Conservation (phyloP, 2,113 vertebrate species). For the Limnothrissa miodon region DNA sequence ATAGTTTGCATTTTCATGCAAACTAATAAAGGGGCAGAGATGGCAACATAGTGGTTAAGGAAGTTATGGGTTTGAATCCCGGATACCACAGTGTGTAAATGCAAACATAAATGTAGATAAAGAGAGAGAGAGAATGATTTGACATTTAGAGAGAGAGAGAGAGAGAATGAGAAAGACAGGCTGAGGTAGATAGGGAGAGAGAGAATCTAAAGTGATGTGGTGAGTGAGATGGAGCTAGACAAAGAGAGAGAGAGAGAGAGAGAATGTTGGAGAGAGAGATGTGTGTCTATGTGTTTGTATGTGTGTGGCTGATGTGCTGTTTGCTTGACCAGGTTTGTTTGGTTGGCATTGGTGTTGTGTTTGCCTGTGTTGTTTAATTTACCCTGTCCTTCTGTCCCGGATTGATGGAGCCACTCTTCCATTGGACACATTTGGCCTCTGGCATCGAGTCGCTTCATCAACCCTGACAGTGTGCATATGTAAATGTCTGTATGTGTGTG, state of each 20-base stretch:
- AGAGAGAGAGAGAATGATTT: constrained; percentile 4
- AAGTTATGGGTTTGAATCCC: no score
- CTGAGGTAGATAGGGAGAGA: not conserved
- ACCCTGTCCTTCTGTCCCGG: constrained; percentile 49
- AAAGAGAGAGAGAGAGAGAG: no score
- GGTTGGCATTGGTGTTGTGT: constrained; percentile 15
- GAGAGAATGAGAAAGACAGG: no score
- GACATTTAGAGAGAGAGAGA: constrained; percentile 27
- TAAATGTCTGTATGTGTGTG: constrained; percentile 37
- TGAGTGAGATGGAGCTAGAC: no score
- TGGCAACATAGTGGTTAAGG: no score
- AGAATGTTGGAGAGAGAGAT: no score
- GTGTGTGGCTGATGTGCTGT: constrained; percentile 5
- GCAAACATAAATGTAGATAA: no score
- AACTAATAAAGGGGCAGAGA: no score
- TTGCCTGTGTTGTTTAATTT: constrained; percentile 55
- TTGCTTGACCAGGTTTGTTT: constrained; percentile 43
- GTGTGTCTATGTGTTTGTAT: constrained; percentile 16
- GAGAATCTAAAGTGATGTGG: no score
- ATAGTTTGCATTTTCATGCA: no score
- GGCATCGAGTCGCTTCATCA: constrained; percentile 51
- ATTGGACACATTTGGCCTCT: constrained; percentile 58
- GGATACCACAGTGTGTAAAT: no score
- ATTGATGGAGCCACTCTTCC: constrained; percentile 56
- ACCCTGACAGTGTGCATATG: constrained; percentile 51